Evolutionary conservation across 2,113 vertebrate genomes (phyloP).

Genomic region (Halcyon malimbica): DNA sequence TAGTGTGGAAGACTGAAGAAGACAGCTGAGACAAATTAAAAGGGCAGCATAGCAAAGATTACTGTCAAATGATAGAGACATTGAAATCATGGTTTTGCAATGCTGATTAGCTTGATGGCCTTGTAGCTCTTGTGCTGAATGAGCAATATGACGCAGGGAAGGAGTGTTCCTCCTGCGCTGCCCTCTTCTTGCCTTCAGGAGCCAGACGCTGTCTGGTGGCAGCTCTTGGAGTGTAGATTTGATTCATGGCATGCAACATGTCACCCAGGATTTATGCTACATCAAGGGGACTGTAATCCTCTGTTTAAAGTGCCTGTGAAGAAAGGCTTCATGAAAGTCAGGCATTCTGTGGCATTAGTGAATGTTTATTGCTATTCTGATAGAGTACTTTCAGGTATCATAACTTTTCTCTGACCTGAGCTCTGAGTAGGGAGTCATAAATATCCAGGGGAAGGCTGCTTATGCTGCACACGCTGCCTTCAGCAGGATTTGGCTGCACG

Average conservation of each 20-base stretch:
- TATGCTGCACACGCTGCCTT: not conserved
- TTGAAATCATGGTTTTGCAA: not conserved
- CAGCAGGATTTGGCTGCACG: not conserved
- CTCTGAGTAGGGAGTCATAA: not conserved
- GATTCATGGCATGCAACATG: not conserved
- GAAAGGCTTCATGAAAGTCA: not conserved
- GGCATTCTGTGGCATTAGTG: not conserved
- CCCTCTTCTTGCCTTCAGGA: not conserved
- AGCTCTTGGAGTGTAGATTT: not conserved
- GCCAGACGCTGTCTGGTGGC: not conserved
- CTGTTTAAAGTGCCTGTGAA: constrained; percentile 21
- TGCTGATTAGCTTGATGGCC: not conserved
- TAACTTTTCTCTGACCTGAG: constrained; percentile 3
- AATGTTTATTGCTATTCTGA: constrained; percentile 37
- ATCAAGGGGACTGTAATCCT: not conserved
- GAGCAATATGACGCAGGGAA: not conserved
- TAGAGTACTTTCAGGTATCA: constrained; percentile 7
- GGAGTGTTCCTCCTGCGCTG: not conserved
- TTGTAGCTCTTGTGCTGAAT: not conserved
- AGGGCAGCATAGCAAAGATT: not conserved
- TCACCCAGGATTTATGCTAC: constrained; percentile 11
- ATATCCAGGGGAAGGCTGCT: constrained; percentile 4
- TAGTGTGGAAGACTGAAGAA: not conserved
- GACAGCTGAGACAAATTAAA: not conserved
- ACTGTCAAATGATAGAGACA: not conserved